phyloP scores from a whole-genome alignment of 2,888 invertebrate species.

The Rhorus exstirpatorius region DNA sequence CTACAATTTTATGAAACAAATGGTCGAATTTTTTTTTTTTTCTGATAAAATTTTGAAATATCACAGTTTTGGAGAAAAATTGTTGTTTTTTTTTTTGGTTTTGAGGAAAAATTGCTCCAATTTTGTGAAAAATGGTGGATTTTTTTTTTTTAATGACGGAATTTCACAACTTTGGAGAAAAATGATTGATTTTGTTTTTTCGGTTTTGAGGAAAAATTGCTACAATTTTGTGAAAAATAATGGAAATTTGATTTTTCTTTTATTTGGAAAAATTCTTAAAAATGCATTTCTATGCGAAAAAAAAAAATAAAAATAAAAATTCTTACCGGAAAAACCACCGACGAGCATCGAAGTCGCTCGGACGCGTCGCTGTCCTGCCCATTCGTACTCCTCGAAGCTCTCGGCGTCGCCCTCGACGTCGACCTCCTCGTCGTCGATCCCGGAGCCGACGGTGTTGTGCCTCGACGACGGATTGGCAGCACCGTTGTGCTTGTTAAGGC shows the following conservation, averaged over 20 bases:
- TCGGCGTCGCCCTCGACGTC: slow-evolving; percentile 91
- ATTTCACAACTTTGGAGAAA: no score
- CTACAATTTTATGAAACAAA: no score
- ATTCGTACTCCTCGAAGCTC: slow-evolving; percentile 94
- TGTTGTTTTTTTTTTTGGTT: no score
- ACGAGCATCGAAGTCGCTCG: slow-evolving; percentile 91
- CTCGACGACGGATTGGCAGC: slow-evolving; percentile 91
- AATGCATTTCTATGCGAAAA: not conserved
- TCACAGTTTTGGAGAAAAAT: no score
- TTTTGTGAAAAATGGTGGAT: no score
- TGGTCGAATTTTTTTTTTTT: no score
- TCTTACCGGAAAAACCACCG: slow-evolving; percentile 88
- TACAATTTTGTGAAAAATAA: no score
- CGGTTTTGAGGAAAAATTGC: no score
- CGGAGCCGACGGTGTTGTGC: slow-evolving; percentile 87
- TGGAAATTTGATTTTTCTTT: not conserved
- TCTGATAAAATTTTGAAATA: no score
- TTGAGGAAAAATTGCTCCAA: no score
- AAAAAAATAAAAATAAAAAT: slow-evolving; percentile 1
- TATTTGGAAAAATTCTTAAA: not conserved
- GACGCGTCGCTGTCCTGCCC: slow-evolving; percentile 96
- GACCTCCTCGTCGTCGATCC: slow-evolving; percentile 91
- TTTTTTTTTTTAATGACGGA: no score
- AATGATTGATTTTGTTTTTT: no score
- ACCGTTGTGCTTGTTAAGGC: slow-evolving; percentile 88